Conservation (phyloP, 1,140 invertebrate species). For the Protaetia brevitarsis region DNA sequence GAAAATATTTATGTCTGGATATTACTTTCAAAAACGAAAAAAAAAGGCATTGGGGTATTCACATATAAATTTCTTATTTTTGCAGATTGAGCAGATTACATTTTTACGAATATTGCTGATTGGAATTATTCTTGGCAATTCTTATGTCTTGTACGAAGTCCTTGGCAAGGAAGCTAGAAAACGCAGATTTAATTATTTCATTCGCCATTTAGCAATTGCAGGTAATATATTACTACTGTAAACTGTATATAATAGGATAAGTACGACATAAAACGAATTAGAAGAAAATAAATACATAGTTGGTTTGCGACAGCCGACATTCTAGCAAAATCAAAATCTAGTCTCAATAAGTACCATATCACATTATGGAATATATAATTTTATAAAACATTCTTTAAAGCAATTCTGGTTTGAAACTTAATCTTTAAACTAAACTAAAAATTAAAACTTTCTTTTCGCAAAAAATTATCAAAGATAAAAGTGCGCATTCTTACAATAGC, state of each 20-base stretch:
- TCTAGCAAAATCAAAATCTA: too few relatives aligned
- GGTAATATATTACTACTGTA: constrained; percentile 56
- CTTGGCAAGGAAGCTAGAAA: constrained; percentile 80
- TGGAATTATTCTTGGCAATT: constrained; percentile 85
- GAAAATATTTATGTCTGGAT: background rate
- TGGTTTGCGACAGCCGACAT: background rate
- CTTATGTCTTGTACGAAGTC: constrained; percentile 79
- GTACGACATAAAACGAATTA: background rate
- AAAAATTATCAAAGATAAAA: too few relatives aligned
- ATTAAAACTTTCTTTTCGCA: too few relatives aligned
- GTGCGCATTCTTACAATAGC: too few relatives aligned
- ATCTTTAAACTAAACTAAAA: too few relatives aligned
- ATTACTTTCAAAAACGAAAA: background rate
- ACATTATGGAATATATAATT: too few relatives aligned
- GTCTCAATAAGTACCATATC: too few relatives aligned
- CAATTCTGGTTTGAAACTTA: too few relatives aligned
- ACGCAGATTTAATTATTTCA: constrained; percentile 95
- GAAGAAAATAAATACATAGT: background rate
- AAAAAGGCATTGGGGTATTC: background rate
- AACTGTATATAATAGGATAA: background rate
- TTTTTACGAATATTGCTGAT: constrained; percentile 84
- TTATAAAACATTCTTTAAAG: too few relatives aligned
- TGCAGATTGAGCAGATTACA: constrained; percentile 85
- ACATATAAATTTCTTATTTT: constrained; percentile 37
- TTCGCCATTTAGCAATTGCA: constrained; percentile 90